Conservation (phyloP, 2,113 vertebrate genomes). For the Cynoglossus semilaevis region DNA sequence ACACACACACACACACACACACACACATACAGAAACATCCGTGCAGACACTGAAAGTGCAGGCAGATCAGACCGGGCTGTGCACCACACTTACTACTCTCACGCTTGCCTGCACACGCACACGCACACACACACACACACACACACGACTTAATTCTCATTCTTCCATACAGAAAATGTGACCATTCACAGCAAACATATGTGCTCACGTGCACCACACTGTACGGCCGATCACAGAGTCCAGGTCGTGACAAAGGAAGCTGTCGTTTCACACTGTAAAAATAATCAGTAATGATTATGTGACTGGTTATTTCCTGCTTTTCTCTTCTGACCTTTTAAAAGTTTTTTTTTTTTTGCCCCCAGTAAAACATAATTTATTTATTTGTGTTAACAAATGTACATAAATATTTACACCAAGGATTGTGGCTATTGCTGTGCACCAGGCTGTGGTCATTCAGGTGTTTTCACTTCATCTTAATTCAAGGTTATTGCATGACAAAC, state of each 20-base stretch:
- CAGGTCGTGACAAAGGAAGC: constrained; percentile 38
- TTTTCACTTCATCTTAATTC: no score
- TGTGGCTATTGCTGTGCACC: no score
- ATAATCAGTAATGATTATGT: constrained; percentile 48
- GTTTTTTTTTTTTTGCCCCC: no score
- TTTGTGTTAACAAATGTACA: no score
- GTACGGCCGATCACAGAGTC: constrained; percentile 32
- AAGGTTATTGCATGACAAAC: no score
- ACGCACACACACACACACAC: constrained; percentile 27
- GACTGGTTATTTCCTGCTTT: constrained; percentile 33
- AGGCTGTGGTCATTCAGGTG: no score
- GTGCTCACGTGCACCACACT: constrained; percentile 22
- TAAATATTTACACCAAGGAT: no score
- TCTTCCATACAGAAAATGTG: constrained; percentile 24
- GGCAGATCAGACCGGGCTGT: constrained; percentile 39
- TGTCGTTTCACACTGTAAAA: constrained; percentile 60
- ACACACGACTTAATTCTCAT: constrained; percentile 30
- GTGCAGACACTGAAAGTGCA: constrained; percentile 43
- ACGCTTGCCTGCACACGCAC: constrained; percentile 13
- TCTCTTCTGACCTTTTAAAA: constrained; percentile 22
- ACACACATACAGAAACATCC: constrained; percentile 38
- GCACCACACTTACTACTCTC: constrained; percentile 44
- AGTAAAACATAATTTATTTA: constrained; percentile 9
- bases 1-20: constrained; percentile 27
- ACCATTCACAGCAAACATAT: constrained; percentile 37